Evolutionary conservation across 2,888 invertebrate species (phyloP), one percentile per base, ranked within the genome.

Genomic region (Cephus spinipes): DNA sequence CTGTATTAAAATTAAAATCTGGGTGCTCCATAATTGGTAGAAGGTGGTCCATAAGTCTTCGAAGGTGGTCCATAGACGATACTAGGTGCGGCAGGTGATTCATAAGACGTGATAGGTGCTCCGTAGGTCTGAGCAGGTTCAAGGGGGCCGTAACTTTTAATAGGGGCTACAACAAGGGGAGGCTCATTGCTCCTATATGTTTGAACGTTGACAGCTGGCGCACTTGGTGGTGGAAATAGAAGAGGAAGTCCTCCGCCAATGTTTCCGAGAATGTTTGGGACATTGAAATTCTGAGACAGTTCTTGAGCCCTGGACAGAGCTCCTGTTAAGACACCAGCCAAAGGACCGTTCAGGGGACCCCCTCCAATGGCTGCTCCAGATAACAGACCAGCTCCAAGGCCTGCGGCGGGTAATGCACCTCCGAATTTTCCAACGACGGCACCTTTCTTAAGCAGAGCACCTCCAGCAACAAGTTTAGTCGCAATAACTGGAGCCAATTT

Each of bases 331-430:
- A 36, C 6, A 23, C 34, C 35, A 36, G 34, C 35, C 23, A 74
- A 15, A 1, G 32, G 33, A n/a, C 36, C 35, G 12, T 35, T 34
- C 2, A 36, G 33, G 9, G 36, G 36, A 35, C 34, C 34, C 34
- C 12, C 30, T 32, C 33, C 30, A 30, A 74, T 23, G 74, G 30
- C 30, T 15, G 74, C 12, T 74, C 33, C 74, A 15, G 89, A 89
- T 89, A 90, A 89, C 89, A 90, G 88, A 89, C 78, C 78, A n/a
- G 82, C 77, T 32, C 81, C 77, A 73, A 79, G 68, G 11, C 83
- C 77, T 32, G 79, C 73, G 71, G 78, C 34, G 73, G 73, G 69
- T 33, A 90, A 90, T 90, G 89, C 86, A 32, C 69, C 69, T 69
- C 69, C 69, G 0, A 69, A 30, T 11, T 32, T 40, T 33, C 75